A percentile compares a stretch with the other conserved stretches of the same genome.
Conservation (phyloP, 2,113 vertebrate species). For the Gadus macrocephalus region DNA sequence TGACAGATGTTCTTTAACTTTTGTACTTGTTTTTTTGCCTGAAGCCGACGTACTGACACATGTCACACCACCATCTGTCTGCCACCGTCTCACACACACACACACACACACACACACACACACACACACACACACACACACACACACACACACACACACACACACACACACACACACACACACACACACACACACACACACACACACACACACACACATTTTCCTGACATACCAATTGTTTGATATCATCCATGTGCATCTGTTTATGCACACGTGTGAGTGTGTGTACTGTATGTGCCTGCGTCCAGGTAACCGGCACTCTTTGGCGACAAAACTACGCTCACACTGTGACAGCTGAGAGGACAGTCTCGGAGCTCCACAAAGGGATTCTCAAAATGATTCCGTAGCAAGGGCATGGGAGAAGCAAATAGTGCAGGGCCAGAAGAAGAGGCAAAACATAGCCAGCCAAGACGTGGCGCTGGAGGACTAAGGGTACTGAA, state of each 20-base stretch:
- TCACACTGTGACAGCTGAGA: too few species aligned
- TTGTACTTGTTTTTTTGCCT: constrained; percentile 34
- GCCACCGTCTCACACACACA: constrained; percentile 3
- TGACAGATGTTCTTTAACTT: constrained; percentile 17
- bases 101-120: too few species aligned
- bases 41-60: constrained; percentile 34
- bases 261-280: too few species aligned
- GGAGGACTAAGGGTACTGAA: not conserved
- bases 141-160: constrained; percentile 1
- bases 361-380: not conserved
- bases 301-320: too few species aligned
- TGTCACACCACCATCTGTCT: constrained; percentile 51
- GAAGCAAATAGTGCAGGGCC: too few species aligned
- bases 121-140: too few species aligned
- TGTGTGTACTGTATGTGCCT: not conserved
- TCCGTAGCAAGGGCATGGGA: too few species aligned
- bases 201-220: not conserved
- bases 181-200: constrained; percentile 7
- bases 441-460: not conserved
- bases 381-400: too few species aligned
- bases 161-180: constrained; percentile 18
- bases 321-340: not conserved
- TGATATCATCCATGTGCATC: too few species aligned
- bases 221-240: too few species aligned
- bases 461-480: not conserved